Base-by-base conservation (phyloP, 2,888 invertebrate species). In the Monoplex corrugatus region DNA sequence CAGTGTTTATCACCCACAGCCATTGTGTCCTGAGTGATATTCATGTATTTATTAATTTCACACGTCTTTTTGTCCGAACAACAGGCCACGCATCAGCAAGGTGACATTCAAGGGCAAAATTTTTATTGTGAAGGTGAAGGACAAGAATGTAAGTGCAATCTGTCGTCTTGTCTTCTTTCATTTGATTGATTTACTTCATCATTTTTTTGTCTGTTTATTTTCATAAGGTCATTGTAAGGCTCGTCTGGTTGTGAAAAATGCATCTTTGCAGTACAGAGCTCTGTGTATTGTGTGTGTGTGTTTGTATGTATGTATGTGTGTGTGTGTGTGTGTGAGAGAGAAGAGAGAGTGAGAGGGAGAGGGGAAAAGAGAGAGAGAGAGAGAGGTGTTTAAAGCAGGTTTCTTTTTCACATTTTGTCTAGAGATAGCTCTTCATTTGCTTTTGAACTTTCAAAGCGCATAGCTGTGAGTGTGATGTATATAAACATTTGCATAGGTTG, bases 81-180 rank as follows among this genome's bases (percentile, higher is more conserved):
- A n/a, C 94, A 97, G 97, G 97, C 99, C 99, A 92, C 97, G 99
- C 95, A 99, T 99, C 96, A 98, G 98, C 94, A 99, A 99, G 97
- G 98, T 99, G 95, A 98, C 98, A 96, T 98, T 98, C 97, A 99
- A 99, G 97, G 98, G 98, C 95, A 98, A 98, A 95, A 98, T 98
- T 97, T 99, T 99, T 97, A 99, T 99, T 98, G 97, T 99, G 90
- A 97, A 98, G 95, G 99, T 99, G 93, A 98, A 98, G 95, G 99
- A 99, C 97, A 99, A 99, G 97, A 98, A 98, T 97, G 98, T 98
- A 97, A 98, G 97, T 97, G 90, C 82, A n/a, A 28, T 28, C 1
- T 38, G 78, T 80, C 78, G 16, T 40, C 28, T 80, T n/a, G 68
- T 28, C 32, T n/a, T n/a, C n/a, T n/a, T n/a, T n/a, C n/a, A 10